Evolutionary conservation across 2,113 vertebrate genomes (phyloP).

Genomic region (Brienomyrus longianalis): DNA sequence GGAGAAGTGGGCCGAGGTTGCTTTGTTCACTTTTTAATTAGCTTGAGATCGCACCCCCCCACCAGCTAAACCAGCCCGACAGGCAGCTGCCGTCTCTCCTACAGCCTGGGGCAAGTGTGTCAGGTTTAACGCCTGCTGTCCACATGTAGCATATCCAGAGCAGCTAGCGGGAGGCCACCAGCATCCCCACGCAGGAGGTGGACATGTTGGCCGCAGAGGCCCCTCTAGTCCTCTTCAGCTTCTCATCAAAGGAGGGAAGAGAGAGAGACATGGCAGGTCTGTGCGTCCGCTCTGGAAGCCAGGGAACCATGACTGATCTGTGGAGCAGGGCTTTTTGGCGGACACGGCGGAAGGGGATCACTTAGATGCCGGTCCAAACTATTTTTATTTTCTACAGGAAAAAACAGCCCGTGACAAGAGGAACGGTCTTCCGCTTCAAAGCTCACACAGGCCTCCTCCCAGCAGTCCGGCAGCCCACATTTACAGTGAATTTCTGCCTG

Average conservation of each 20-base stretch:
- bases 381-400: slow-evolving; percentile 9
- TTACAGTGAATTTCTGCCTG: not conserved
- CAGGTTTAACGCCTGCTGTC: not conserved
- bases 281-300: not conserved
- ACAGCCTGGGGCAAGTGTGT: not conserved
- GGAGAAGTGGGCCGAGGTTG: slow-evolving; percentile 28
- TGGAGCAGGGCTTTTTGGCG: not conserved
- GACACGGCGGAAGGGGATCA: not conserved
- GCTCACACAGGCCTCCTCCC: not conserved
- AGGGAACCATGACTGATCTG: not conserved
- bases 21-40: slow-evolving; percentile 45
- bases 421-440: not conserved
- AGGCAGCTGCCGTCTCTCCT: not conserved
- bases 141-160: not conserved
- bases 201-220: too few species aligned
- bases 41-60: slow-evolving; percentile 13
- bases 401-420: slow-evolving; percentile 12
- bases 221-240: not conserved
- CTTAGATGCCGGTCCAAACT: slow-evolving; percentile 10
- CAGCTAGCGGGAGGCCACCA: not conserved
- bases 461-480: not conserved
- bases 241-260: not conserved
- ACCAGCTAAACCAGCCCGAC: not conserved
- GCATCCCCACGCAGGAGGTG: not conserved
- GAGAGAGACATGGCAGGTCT: not conserved